These are phyloP conservation scores for Helarctos malayanus DNA, from an alignment of 2,797 vertebrate species.

Conservation along the genomic window DNA sequence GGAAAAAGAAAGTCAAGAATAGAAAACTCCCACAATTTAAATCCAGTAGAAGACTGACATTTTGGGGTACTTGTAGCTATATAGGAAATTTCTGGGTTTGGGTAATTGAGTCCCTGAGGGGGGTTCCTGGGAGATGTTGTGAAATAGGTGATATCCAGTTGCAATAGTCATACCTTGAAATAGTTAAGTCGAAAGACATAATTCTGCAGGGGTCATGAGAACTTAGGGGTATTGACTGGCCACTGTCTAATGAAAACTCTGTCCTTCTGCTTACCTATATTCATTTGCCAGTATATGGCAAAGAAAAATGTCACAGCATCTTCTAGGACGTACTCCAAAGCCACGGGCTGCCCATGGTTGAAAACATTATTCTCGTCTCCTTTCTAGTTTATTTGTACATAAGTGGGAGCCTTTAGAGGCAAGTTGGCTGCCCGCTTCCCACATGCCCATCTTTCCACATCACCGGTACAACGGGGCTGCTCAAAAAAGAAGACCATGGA, in stretches of 20 bases:
- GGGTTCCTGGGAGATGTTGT: constrained; percentile 45
- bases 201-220: not conserved
- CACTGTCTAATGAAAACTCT: constrained; percentile 71
- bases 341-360: not conserved
- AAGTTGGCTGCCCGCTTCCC: not conserved
- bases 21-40: constrained; percentile 77
- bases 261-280: constrained; percentile 43
- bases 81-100: constrained; percentile 66
- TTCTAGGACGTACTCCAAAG: not conserved
- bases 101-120: constrained; percentile 65
- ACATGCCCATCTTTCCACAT: not conserved
- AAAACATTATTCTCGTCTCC: not conserved
- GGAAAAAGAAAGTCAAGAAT: not conserved
- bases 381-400: not conserved
- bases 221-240: not conserved
- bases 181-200: constrained; percentile 35
- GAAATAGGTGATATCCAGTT: constrained; percentile 42
- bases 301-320: constrained; percentile 3
- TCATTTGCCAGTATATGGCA: not conserved
- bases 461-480: not conserved
- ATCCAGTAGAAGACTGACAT: constrained; percentile 63
- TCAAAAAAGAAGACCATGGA: not conserved
- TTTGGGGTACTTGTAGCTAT: constrained; percentile 67
- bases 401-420: not conserved
- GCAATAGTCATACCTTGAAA: not conserved